These are phyloP conservation scores for Margarornis squamiger DNA, from an alignment of 2,797 vertebrate species.

Conservation along the genomic window DNA sequence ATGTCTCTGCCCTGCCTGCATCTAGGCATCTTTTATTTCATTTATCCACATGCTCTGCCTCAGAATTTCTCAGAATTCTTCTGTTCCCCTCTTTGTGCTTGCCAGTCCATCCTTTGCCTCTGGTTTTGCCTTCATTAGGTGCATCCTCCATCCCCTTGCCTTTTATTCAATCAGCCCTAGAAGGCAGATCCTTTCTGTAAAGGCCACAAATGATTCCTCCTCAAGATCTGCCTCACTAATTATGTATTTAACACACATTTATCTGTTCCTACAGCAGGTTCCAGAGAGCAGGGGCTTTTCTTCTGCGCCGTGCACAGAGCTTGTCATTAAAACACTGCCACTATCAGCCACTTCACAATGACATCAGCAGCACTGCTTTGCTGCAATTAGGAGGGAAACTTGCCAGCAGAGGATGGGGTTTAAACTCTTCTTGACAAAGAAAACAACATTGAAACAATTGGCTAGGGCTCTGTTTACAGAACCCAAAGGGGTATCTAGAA, in stretches of 20 bases:
- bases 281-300: constrained; percentile 28
- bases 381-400: neutral
- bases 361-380: neutral
- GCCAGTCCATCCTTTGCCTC: neutral
- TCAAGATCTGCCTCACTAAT: neutral
- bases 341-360: neutral
- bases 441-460: neutral
- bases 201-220: neutral
- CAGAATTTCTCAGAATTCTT: neutral
- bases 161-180: neutral
- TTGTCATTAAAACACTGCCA: neutral
- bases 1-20: neutral
- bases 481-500: neutral
- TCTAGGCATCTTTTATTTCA: neutral
- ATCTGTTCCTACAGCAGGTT: neutral
- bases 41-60: neutral
- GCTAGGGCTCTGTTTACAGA: neutral
- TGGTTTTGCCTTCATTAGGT: neutral
- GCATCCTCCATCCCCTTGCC: neutral
- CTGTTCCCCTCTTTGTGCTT: neutral
- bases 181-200: neutral
- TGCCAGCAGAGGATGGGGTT: neutral
- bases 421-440: neutral
- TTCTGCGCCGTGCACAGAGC: neutral
- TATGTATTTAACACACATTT: neutral